Conservation (phyloP, 2,888 invertebrate genomes). For the Craniophora ligustri region DNA sequence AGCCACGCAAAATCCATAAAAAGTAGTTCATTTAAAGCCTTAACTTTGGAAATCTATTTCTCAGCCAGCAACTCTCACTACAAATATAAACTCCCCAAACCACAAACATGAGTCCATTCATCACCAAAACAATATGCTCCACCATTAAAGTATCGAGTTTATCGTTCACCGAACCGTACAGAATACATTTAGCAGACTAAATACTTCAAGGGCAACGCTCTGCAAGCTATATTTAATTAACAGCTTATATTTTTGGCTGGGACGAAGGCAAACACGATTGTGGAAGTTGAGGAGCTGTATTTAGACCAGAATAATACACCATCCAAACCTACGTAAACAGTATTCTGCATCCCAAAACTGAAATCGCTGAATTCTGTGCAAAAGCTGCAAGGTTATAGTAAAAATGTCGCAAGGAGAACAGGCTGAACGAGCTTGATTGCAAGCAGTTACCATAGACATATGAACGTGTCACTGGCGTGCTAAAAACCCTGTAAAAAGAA, state of each 20-base stretch:
- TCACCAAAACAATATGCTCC: constrained; percentile 39
- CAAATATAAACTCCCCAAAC: constrained; percentile 12
- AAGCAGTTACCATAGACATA: too few species aligned
- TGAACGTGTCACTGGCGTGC: too few species aligned
- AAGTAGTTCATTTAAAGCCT: too few species aligned
- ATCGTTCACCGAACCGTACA: constrained; percentile 56
- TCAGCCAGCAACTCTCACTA: background rate
- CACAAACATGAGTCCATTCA: constrained; percentile 38
- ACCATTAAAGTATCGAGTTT: constrained; percentile 59
- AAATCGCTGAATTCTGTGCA: too few species aligned
- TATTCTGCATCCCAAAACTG: too few species aligned
- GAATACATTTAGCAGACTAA: constrained; percentile 55
- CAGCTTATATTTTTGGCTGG: constrained; percentile 37
- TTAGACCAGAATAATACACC: constrained; percentile 10
- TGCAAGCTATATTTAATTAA: constrained; percentile 60
- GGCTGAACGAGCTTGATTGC: too few species aligned
- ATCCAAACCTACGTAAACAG: background rate
- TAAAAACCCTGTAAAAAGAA: too few species aligned
- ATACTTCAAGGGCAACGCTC: constrained; percentile 70
- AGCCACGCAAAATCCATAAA: too few species aligned
- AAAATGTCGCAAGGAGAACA: too few species aligned
- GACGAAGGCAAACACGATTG: constrained; percentile 13
- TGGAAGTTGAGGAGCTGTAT: constrained; percentile 15
- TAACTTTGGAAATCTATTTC: background rate
- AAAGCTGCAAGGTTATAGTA: too few species aligned